A percentile compares a stretch with the other conserved stretches of the same genome.
These are phyloP conservation scores for Daboia siamensis DNA, from an alignment of 2,113 vertebrate genomes.

Conservation along the genomic window DNA sequence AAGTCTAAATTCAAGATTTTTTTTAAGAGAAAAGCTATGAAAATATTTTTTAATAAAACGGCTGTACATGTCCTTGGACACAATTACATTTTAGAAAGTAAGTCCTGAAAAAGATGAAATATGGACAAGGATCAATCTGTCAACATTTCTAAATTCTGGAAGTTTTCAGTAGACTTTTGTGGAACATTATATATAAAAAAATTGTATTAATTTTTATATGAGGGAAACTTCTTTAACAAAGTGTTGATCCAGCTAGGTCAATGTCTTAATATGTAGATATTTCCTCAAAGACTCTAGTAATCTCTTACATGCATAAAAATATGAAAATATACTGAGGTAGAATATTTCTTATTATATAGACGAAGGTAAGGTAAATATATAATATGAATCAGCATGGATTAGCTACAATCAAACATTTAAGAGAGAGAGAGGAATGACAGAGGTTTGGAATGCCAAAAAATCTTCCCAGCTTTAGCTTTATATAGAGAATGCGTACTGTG, in stretches of 20 bases:
- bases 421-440: background rate
- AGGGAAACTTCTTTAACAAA: background rate
- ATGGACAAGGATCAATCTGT: background rate
- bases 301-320: background rate
- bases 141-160: background rate
- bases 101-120: background rate
- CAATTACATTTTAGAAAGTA: background rate
- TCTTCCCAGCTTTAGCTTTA: background rate
- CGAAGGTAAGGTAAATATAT: background rate
- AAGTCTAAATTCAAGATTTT: background rate
- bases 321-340: background rate
- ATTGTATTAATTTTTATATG: background rate
- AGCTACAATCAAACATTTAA: background rate
- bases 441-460: background rate
- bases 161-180: no score
- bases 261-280: background rate
- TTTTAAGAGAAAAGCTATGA: background rate
- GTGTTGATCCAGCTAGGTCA: background rate
- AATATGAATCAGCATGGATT: background rate
- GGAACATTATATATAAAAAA: no score
- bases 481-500: background rate
- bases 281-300: background rate
- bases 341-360: background rate
- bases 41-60: background rate
- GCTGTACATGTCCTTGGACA: background rate